These are phyloP conservation scores for Garra rufa DNA, from an alignment of 2,113 vertebrate genomes.

Conservation along the genomic window DNA sequence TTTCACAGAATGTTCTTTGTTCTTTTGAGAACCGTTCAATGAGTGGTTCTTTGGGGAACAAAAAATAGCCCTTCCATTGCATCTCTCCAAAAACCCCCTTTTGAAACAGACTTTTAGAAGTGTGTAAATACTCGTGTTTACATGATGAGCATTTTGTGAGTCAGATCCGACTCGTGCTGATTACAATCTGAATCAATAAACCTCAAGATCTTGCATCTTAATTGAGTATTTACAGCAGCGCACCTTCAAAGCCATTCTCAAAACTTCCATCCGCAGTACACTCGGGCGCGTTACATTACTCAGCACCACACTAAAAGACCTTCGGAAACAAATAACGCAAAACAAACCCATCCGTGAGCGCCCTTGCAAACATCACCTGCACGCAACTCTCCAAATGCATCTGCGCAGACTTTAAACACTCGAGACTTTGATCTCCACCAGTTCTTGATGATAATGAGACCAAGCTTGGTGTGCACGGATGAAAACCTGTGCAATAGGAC, in stretches of 20 bases:
- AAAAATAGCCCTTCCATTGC: neutral
- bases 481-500: constrained; percentile 33
- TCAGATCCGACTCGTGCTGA: neutral
- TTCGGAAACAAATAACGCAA: constrained; percentile 24
- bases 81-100: neutral
- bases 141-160: neutral
- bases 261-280: neutral
- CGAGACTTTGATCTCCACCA: constrained; percentile 37
- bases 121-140: neutral
- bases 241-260: neutral
- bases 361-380: constrained; percentile 16
- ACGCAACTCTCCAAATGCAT: neutral
- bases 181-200: neutral
- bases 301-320: constrained; percentile 24
- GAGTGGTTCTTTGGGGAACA: neutral
- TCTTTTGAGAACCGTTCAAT: neutral
- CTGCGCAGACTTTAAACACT: constrained; percentile 31
- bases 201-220: neutral
- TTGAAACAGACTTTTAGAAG: neutral
- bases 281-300: neutral
- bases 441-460: constrained; percentile 3
- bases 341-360: neutral
- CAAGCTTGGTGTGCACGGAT: constrained; percentile 5
- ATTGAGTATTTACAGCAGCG: constrained; percentile 1
- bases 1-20: neutral